Percentiles rank a stretch among this genome's conserved stretches.
phyloP scores from a whole-genome alignment of 2,797 vertebrate species.

The Australoheros facetus region DNA sequence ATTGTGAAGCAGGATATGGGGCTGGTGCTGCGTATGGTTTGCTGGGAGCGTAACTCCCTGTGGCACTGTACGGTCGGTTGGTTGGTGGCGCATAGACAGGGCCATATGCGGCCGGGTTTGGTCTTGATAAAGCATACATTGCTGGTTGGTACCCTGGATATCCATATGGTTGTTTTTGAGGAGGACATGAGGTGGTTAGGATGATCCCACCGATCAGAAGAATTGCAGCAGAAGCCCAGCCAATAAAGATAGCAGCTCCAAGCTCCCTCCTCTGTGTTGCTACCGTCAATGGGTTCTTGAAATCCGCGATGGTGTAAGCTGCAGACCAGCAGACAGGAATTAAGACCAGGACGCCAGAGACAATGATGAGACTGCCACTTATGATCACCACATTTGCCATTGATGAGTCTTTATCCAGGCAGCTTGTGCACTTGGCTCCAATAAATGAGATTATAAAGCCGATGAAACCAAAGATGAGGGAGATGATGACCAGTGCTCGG shows the following conservation, averaged over 20 bases:
- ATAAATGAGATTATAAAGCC: constrained; percentile 78
- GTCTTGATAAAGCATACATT: constrained; percentile 42
- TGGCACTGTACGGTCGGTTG: constrained; percentile 56
- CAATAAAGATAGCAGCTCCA: constrained; percentile 75
- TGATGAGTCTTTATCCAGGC: constrained; percentile 69
- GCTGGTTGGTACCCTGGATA: constrained; percentile 55
- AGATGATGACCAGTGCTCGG: constrained; percentile 76
- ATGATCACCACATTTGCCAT: constrained; percentile 76
- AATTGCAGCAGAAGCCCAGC: constrained; percentile 64
- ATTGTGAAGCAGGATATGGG: constrained; percentile 60
- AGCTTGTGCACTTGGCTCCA: constrained; percentile 78
- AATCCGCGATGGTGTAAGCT: constrained; percentile 72
- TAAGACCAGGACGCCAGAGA: constrained; percentile 62
- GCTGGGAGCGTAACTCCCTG: constrained; percentile 58
- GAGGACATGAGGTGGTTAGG: constrained; percentile 76
- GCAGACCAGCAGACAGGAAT: constrained; percentile 77
- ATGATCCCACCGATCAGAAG: constrained; percentile 76
- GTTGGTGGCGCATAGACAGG: constrained; percentile 65
- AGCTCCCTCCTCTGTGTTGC: constrained; percentile 71
- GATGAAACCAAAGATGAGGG: constrained; percentile 75
- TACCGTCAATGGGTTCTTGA: constrained; percentile 45
- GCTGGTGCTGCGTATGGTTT: constrained; percentile 66
- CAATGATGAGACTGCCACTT: constrained; percentile 72
- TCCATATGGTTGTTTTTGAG: constrained; percentile 53
- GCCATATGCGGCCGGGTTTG: constrained; percentile 36